A percentile compares a stretch with the other conserved stretches of the same genome.
Evolutionary conservation across 2,888 invertebrate species (phyloP).

Genomic region (Alloscopus bannaensis): DNA sequence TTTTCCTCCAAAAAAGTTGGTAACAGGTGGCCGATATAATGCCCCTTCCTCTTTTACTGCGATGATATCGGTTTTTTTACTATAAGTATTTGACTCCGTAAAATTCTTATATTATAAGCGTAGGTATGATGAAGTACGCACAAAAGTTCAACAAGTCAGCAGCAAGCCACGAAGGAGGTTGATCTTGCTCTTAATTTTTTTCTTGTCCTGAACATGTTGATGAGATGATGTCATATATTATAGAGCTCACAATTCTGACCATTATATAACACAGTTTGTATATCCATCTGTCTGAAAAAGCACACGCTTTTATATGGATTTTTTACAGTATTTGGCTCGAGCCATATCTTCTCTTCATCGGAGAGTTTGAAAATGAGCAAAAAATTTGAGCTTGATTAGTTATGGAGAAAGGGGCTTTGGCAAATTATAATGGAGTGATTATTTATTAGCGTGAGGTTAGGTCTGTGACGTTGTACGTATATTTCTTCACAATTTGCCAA

Average conservation of each 20-base stretch:
- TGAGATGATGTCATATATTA: conserved; percentile 17
- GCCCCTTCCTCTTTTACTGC: not conserved
- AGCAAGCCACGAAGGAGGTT: conserved; percentile 2
- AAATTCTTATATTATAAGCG: not conserved
- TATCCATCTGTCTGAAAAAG: conserved; percentile 12
- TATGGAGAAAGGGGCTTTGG: not conserved
- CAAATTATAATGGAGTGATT: conserved; percentile 1
- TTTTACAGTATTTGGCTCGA: conserved; percentile 18
- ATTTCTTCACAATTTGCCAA: too few species aligned
- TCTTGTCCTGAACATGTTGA: not conserved
- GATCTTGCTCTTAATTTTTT: conserved; percentile 17
- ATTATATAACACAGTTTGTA: too few species aligned
- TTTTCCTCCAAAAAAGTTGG: conserved; percentile 18
- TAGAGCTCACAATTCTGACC: too few species aligned
- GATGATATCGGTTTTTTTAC: conserved; percentile 1
- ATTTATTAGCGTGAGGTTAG: not conserved
- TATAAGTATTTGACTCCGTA: not conserved
- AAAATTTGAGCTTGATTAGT: not conserved
- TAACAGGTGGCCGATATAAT: conserved; percentile 59
- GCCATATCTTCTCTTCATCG: conserved; percentile 16
- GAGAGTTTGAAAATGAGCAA: too few species aligned
- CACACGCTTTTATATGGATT: conserved; percentile 4
- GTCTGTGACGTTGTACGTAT: too few species aligned
- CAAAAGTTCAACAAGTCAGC: not conserved
- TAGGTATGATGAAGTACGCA: not conserved